A percentile compares a stretch with the other conserved stretches of the same genome.
Evolutionary conservation across 2,888 invertebrate genomes (phyloP).

Genomic region (Drosophila mayaguana): DNA sequence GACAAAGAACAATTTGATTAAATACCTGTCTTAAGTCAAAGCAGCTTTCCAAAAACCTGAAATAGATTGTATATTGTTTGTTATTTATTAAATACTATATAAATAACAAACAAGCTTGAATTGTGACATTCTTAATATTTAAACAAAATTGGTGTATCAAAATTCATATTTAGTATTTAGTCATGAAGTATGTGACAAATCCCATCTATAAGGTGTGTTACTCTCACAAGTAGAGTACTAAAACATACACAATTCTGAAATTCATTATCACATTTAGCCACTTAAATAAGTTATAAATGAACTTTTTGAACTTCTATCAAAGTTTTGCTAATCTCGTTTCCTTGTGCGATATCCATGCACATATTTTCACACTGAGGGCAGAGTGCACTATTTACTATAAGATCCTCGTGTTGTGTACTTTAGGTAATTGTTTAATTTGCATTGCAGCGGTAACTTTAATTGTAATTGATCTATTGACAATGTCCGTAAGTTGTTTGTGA

Average conservation of each 20-base stretch:
- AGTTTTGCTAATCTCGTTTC: conserved; percentile 37
- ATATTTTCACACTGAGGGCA: conserved; percentile 3
- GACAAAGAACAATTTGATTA: background rate
- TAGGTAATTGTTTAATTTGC: conserved; percentile 18
- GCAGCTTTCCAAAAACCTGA: background rate
- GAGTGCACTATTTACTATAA: conserved; percentile 7
- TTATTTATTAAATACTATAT: no score
- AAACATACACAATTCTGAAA: conserved; percentile 16
- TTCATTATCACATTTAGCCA: conserved; percentile 6
- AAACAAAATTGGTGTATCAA: no score
- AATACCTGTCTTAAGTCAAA: background rate
- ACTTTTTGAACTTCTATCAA: conserved; percentile 20
- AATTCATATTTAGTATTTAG: background rate
- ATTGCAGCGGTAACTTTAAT: background rate
- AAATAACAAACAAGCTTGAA: no score
- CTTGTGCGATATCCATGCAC: conserved; percentile 6
- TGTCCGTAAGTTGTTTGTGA: conserved; percentile 15
- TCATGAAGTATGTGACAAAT: background rate
- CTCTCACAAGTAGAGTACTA: conserved; percentile 14
- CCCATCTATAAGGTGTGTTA: background rate
- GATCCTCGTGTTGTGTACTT: background rate
- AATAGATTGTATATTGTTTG: background rate
- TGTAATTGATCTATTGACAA: conserved; percentile 34
- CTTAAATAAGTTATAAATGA: conserved; percentile 16
- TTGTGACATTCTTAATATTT: background rate